A percentile compares a stretch with the other conserved stretches of the same genome.
phyloP scores from a whole-genome alignment of 1,140 invertebrate species.

The Vanessa tameamea region DNA sequence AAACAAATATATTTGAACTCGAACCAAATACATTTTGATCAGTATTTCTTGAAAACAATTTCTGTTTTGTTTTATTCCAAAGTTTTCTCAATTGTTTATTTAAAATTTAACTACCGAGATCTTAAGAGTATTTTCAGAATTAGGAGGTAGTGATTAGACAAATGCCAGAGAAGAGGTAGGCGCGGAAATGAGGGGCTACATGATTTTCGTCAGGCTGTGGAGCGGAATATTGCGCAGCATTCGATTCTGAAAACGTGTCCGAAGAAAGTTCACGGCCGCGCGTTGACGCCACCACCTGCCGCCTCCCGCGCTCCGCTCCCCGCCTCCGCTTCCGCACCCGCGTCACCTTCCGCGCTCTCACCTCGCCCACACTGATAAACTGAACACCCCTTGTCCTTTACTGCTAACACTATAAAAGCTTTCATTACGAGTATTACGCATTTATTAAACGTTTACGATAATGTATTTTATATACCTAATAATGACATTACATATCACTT shows the following conservation, averaged over 20 bases:
- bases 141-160: conserved; percentile 6
- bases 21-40: conserved; percentile 71
- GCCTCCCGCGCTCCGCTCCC: conserved; percentile 39
- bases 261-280: conserved; percentile 79
- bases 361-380: conserved; percentile 47
- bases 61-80: not conserved
- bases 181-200: conserved; percentile 24
- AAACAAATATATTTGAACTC: conserved; percentile 57
- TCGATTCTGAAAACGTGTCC: conserved; percentile 77
- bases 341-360: conserved; percentile 48
- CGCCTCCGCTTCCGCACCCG: conserved; percentile 50
- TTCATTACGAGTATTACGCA: not conserved
- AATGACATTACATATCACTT: not conserved
- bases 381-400: conserved; percentile 20
- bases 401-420: not conserved
- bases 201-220: conserved; percentile 40
- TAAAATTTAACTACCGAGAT: not conserved
- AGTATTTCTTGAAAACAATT: conserved; percentile 34
- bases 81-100: not conserved
- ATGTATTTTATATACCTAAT: not conserved
- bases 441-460: not conserved
- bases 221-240: conserved; percentile 74
- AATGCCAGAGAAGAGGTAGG: not conserved
- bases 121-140: not conserved
- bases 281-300: conserved; percentile 72